Conservation (phyloP, 2,888 invertebrate species). For the Plagiodera versicolora region DNA sequence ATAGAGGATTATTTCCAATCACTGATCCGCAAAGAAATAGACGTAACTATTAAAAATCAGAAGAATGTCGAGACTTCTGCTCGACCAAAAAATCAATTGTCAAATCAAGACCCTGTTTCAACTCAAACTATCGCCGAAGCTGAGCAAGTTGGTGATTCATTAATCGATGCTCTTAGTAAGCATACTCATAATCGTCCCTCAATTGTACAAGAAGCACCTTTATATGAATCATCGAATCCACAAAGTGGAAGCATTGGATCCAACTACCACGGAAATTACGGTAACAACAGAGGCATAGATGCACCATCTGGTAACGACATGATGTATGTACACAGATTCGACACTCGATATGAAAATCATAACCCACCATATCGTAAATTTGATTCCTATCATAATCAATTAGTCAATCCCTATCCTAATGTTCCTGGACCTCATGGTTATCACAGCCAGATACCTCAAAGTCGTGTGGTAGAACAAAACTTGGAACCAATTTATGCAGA, state of each 20-base stretch:
- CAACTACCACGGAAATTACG: too few species aligned
- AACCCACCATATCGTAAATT: background rate
- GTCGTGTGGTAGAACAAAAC: background rate
- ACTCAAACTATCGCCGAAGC: constrained; percentile 26
- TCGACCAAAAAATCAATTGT: background rate
- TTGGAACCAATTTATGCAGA: background rate
- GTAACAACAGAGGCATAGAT: background rate
- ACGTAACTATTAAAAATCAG: background rate
- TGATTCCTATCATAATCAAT: background rate
- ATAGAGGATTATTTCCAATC: background rate
- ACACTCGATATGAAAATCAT: background rate
- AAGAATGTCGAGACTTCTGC: background rate
- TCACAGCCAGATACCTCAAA: background rate
- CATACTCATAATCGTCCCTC: background rate
- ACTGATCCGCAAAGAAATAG: background rate
- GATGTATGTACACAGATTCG: background rate
- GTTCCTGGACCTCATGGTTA: background rate
- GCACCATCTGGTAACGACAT: background rate
- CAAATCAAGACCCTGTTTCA: background rate
- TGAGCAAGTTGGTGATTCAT: constrained; percentile 33
- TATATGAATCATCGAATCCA: background rate
- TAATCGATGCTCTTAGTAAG: constrained; percentile 24
- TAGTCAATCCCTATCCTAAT: background rate
- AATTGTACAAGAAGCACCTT: background rate
- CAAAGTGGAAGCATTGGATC: background rate